A percentile compares a stretch with the other conserved stretches of the same genome.
Conservation (phyloP, 2,797 vertebrate genomes). For the Oreochromis mossambicus region DNA sequence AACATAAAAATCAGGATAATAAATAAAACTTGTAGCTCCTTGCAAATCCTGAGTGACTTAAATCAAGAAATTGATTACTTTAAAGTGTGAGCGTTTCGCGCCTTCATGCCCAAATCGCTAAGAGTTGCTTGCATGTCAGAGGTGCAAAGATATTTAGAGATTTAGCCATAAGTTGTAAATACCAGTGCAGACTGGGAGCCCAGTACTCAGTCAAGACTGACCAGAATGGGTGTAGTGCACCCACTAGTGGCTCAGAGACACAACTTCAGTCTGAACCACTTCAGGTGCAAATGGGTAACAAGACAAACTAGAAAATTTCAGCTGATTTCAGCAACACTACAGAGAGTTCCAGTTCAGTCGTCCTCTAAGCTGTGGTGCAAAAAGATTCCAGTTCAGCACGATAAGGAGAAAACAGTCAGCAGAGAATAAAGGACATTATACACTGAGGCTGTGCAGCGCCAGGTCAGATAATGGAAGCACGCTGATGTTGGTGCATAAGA, state of each 20-base stretch:
- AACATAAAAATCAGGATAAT: not conserved
- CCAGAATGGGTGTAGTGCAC: slow-evolving; percentile 44
- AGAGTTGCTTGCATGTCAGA: not conserved
- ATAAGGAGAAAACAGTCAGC: not conserved
- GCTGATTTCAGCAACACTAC: not conserved
- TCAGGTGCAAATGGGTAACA: not conserved
- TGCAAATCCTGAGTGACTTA: not conserved
- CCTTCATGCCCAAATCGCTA: not conserved
- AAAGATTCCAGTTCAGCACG: not conserved
- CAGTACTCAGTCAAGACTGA: not conserved
- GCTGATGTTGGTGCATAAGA: not conserved
- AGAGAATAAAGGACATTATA: not conserved
- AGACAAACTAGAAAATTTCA: not conserved
- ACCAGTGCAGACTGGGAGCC: not conserved
- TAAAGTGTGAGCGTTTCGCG: not conserved
- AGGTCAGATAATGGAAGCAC: not conserved
- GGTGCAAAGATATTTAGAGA: not conserved
- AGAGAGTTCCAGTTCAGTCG: not conserved
- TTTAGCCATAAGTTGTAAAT: not conserved
- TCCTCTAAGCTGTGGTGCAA: not conserved
- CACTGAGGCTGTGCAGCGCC: not conserved
- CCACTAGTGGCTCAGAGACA: slow-evolving; percentile 72
- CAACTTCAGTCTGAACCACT: slow-evolving; percentile 1
- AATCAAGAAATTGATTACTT: not conserved
- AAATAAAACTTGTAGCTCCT: not conserved